phyloP scores from a whole-genome alignment of 1,140 invertebrate genomes.

The Ditylenchus dipsaci region DNA sequence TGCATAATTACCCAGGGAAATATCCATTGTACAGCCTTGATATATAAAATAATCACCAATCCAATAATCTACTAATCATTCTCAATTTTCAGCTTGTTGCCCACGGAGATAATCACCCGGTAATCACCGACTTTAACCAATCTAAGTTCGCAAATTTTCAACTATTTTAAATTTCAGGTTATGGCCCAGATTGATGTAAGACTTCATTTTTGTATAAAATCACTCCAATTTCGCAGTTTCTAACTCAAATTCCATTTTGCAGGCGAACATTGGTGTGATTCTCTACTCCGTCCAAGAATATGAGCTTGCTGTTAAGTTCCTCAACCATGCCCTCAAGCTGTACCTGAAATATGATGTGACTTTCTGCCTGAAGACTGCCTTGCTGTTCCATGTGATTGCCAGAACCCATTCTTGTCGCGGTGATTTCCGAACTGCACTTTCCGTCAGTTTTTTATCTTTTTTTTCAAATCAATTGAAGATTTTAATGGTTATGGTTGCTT shows the following conservation, averaged over 20 bases:
- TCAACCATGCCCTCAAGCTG: constrained; percentile 29
- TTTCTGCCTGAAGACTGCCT: constrained; percentile 12
- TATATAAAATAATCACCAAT: too few relatives aligned
- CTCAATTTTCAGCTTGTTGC: neutral
- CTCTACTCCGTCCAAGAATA: constrained; percentile 26
- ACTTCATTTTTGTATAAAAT: constrained; percentile 8
- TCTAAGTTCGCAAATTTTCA: too few relatives aligned
- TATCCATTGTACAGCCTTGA: too few relatives aligned
- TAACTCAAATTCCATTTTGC: too few relatives aligned
- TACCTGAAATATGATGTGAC: constrained; percentile 26
- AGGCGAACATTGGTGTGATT: constrained; percentile 36
- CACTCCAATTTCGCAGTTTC: neutral
- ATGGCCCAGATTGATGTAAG: constrained; percentile 36
- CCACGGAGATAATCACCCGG: constrained; percentile 27
- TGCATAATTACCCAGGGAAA: too few relatives aligned
- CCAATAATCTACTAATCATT: too few relatives aligned
- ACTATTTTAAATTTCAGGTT: neutral
- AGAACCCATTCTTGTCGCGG: constrained; percentile 32
- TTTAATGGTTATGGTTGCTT: neutral
- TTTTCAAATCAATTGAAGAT: too few relatives aligned
- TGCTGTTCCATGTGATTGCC: constrained; percentile 22
- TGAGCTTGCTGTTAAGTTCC: constrained; percentile 23
- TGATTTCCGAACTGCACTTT: constrained; percentile 30
- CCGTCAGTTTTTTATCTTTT: neutral
- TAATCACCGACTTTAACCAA: too few relatives aligned